A percentile compares a stretch with the other conserved stretches of the same genome.
Evolutionary conservation across 2,797 vertebrate genomes (phyloP).

Genomic region (Phalloptychus januarius): DNA sequence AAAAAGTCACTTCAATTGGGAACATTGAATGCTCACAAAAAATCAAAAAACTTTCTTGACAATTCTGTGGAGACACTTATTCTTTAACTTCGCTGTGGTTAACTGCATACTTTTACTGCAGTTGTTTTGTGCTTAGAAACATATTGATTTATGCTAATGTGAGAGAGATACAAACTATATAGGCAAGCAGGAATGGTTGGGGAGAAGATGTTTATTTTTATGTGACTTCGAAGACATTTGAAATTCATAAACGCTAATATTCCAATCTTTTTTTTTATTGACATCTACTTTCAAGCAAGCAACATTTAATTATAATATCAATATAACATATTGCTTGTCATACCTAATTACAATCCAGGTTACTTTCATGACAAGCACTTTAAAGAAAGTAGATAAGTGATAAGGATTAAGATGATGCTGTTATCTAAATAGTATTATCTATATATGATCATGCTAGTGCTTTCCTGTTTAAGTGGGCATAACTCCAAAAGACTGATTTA

Average conservation of each 20-base stretch:
- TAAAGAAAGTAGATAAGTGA: neutral
- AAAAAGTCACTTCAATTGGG: neutral
- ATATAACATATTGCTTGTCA: neutral
- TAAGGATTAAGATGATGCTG: neutral
- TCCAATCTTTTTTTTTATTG: neutral
- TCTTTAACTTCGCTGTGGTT: neutral
- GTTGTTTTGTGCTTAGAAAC: neutral
- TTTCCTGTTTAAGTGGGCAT: neutral
- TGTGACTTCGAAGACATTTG: neutral
- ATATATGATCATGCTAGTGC: neutral
- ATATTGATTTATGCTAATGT: neutral
- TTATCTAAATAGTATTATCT: neutral
- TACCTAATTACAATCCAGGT: neutral
- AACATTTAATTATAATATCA: neutral
- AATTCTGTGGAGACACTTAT: neutral
- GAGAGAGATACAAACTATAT: neutral
- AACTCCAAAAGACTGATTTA: neutral
- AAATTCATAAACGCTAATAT: neutral
- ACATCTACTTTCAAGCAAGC: neutral
- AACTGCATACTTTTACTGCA: neutral
- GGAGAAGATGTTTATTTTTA: neutral
- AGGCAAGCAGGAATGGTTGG: neutral
- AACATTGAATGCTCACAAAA: neutral
- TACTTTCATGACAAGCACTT: too few relatives aligned
- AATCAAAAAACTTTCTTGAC: neutral